phyloP scores from a whole-genome alignment of 2,888 invertebrate species.

The Tachina grossa region DNA sequence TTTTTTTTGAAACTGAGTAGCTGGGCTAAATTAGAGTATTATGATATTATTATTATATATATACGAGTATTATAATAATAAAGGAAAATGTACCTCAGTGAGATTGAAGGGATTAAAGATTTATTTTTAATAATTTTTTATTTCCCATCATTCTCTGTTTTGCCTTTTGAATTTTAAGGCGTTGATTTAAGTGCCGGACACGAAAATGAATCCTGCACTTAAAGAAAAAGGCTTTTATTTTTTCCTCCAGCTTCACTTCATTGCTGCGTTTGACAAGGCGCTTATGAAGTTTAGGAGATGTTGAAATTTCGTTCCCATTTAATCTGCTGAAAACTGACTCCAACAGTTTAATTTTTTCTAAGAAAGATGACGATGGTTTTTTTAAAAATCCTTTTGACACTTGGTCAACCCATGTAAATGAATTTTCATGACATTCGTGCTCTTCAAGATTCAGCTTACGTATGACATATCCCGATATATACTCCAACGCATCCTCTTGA shows the following conservation, averaged over 20 bases:
- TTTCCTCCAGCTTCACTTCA: neutral
- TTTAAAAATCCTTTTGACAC: neutral
- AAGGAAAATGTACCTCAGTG: no score
- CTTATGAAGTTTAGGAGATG: neutral
- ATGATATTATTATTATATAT: no score
- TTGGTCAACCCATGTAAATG: conserved; percentile 5
- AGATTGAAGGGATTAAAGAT: no score
- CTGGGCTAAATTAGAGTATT: no score
- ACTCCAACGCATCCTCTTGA: conserved; percentile 9
- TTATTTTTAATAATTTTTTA: no score
- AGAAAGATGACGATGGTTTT: neutral
- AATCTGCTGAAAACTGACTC: neutral
- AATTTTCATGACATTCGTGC: neutral
- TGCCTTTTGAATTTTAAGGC: neutral
- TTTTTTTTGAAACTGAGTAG: no score
- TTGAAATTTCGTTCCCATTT: neutral
- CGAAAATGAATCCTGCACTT: no score
- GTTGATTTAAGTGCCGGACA: neutral
- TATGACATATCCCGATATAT: neutral
- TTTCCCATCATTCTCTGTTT: neutral
- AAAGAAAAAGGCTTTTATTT: neutral
- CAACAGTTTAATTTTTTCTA: neutral
- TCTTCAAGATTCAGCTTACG: conserved; percentile 1
- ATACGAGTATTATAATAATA: no score
- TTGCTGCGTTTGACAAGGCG: neutral